Conservation (phyloP, 2,113 vertebrate species). For the Pseudonaja textilis region DNA sequence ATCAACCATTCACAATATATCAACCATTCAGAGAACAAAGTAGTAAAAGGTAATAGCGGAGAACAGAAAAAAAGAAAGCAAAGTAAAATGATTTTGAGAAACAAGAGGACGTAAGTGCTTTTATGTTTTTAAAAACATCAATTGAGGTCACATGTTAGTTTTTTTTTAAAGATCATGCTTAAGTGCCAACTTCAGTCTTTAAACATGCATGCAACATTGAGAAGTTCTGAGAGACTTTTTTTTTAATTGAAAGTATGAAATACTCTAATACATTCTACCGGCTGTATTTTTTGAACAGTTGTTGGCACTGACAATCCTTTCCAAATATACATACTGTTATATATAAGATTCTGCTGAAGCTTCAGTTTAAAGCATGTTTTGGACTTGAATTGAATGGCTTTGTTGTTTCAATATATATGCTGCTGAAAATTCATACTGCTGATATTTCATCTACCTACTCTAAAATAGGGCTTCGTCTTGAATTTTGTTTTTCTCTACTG, state of each 20-base stretch:
- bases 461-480: not conserved
- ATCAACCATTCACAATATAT: constrained; percentile 25
- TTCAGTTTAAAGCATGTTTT: constrained; percentile 9
- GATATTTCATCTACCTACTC: not conserved
- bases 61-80: not conserved
- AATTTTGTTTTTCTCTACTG: constrained; percentile 10
- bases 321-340: constrained; percentile 36
- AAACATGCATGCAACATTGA: constrained; percentile 57
- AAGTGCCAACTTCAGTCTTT: constrained; percentile 67
- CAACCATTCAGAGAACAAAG: constrained; percentile 57
- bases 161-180: constrained; percentile 63
- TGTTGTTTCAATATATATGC: not conserved
- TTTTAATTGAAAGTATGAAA: constrained; percentile 56
- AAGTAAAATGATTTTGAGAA: constrained; percentile 27
- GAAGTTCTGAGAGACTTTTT: constrained; percentile 53
- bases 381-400: constrained; percentile 11
- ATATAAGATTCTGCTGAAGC: constrained; percentile 11
- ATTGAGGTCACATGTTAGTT: constrained; percentile 66
- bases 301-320: constrained; percentile 47
- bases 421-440: not conserved
- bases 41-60: constrained; percentile 31
- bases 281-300: constrained; percentile 59
- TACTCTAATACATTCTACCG: constrained; percentile 62
- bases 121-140: constrained; percentile 54
- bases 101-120: constrained; percentile 54